Base-by-base conservation (phyloP, 2,888 invertebrate genomes). In the Cephus rjabovi region DNA sequence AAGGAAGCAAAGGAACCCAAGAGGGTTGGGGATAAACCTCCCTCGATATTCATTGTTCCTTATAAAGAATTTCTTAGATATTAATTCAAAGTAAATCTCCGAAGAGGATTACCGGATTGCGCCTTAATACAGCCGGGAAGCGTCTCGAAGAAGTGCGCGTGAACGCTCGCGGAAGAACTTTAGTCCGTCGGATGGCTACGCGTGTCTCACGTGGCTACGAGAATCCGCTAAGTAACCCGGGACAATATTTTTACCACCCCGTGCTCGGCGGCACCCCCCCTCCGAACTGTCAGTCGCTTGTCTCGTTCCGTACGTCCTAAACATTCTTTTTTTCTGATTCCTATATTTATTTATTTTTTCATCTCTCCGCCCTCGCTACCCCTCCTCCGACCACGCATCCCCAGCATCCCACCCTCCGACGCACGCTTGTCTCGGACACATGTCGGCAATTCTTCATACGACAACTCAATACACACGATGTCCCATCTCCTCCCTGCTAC, bases 381-480 rank as follows among this genome's bases (percentile, higher is more conserved):
- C 6, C 40, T 6, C 40, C 15, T 4, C 12, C 4, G 4, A 1
- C 37, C 37, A 0, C 37, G 12, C 69, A 30, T 15, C 31, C 69
- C 23, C 37, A 37, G 37, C 12, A 15, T 37, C 37, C 31, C 34
- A 30, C 11, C 69, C 23, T 74, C 11, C 30, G 15, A 31, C 69
- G 75, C 70, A 34, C 69, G 33, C 75, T 75, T 78, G 78, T 78
- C 78, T 78, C 37, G 76, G 78, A 78, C 78, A 78, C 78, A 78
- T 78, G 78, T 76, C 76, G 76, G 76, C 78, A 78, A 78, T 78
- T 78, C 78, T 76, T 78, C 76, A 78, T 78, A 40, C 78, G 78
- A 78, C 75, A 73, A 73, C 78, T 78, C 78, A 78, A 78, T 78
- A 78, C 76, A 78, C 73, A 76, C 75, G 71, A 75, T 69, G 76